phyloP scores from a whole-genome alignment of 2,113 vertebrate genomes.

The Phocoena sinus region DNA sequence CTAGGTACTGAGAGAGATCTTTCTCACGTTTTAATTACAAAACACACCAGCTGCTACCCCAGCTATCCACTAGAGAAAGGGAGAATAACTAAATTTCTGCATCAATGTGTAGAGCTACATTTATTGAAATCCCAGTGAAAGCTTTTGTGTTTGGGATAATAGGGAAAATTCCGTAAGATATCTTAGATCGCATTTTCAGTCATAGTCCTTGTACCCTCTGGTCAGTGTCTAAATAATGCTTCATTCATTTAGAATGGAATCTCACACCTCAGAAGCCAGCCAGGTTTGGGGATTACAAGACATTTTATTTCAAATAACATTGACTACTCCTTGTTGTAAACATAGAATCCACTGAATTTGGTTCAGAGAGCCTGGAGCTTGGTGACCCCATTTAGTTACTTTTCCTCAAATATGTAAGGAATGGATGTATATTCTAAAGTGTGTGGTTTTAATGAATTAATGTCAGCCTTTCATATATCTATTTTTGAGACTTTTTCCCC shows the following conservation, averaged over 20 bases:
- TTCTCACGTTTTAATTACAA: slow-evolving; percentile 61
- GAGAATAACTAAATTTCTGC: slow-evolving; percentile 64
- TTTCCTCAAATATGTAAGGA: not conserved
- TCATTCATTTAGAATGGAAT: slow-evolving; percentile 60
- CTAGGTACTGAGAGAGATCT: slow-evolving; percentile 32
- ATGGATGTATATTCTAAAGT: slow-evolving; percentile 23
- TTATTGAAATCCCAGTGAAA: slow-evolving; percentile 72
- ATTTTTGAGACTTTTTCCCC: not conserved
- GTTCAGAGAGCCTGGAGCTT: not conserved
- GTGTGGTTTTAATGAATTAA: not conserved
- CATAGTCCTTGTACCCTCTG: not conserved
- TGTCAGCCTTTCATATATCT: not conserved
- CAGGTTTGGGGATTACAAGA: slow-evolving; percentile 44
- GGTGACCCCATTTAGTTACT: slow-evolving; percentile 40
- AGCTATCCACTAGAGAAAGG: slow-evolving; percentile 62
- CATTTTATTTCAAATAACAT: slow-evolving; percentile 58
- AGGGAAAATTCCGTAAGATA: slow-evolving; percentile 64
- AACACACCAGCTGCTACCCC: slow-evolving; percentile 60
- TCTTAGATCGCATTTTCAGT: slow-evolving; percentile 56
- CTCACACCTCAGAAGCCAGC: slow-evolving; percentile 39
- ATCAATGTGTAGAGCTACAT: slow-evolving; percentile 61
- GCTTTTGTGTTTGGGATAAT: slow-evolving; percentile 60
- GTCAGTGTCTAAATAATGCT: slow-evolving; percentile 38
- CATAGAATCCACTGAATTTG: slow-evolving; percentile 14
- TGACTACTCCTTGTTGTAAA: slow-evolving; percentile 31